Base-by-base conservation (phyloP, 2,797 vertebrate genomes). In the Myotis pilosus region DNA sequence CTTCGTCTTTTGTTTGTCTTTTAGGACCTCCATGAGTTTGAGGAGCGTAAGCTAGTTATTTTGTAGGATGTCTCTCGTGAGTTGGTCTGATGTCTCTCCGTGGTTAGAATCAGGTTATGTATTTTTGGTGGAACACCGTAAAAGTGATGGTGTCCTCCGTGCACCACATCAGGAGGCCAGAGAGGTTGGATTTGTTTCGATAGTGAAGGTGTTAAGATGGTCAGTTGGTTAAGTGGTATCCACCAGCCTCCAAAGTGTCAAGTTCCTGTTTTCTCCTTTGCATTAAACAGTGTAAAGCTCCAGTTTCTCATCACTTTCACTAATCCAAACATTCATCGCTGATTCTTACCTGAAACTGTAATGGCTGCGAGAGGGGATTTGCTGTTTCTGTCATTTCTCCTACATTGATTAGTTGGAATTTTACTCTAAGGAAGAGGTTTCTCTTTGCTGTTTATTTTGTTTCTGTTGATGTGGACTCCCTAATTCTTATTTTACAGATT, bases 321-420 rank as follows among this genome's bases (percentile, higher is more conserved):
- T 36, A 49, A 51, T 60, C 89, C 57, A 72, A 44, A 28, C 10
- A 28, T 60, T 33, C 22, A 22, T 25, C 33, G 49, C 41, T 76
- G 84, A 72, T 89, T 86, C 8, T 94, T 94, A 8, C 20, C n/a
- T 89, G 51, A 93, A 81, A 85, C 28, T 57, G 5, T 38, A 55
- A 47, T 86, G 80, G 53, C 47, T 94, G 69, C 19, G 23, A 89
- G 28, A 38, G 68, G 53, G 13, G 20, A 49, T 23, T 78, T 76
- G 47, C 41, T 30, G 28, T 51, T 87, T 55, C 23, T 41, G 19
- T 78, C 49, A 49, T 83, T 87, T 81, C 28, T 72, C 55, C 33
- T 71, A 10, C 2, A 28, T 41, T 75, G 49, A 8, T 51, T 72
- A 66, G 33, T 72, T 91, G 28, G n/a, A 53, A 23, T 85, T 85